Evolutionary conservation across 1,140 invertebrate species (phyloP).

Genomic region (Temnothorax longispinosus): DNA sequence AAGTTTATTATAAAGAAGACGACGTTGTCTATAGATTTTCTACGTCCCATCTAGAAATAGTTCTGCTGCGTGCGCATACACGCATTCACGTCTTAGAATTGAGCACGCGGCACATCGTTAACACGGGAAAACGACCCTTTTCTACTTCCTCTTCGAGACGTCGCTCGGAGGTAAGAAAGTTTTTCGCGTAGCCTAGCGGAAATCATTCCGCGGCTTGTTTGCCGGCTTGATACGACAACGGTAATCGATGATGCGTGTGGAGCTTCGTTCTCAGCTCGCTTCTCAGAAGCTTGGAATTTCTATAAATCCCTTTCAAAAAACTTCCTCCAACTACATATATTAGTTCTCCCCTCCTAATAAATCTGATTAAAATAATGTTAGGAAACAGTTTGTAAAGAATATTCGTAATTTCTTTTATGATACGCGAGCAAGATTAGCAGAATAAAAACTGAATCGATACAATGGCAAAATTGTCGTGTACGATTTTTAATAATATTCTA

Average conservation of each 20-base stretch:
- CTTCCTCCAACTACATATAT: background rate
- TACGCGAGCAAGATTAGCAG: background rate
- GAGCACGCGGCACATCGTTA: conserved; percentile 22
- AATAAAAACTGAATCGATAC: background rate
- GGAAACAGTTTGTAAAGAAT: background rate
- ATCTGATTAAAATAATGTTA: background rate
- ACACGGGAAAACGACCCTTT: background rate
- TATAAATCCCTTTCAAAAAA: background rate
- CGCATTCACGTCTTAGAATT: background rate
- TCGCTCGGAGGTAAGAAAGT: conserved; percentile 37
- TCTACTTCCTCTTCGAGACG: conserved; percentile 14
- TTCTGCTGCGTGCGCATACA: conserved; percentile 15
- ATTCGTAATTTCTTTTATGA: background rate
- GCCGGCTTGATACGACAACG: conserved; percentile 12
- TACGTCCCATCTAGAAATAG: background rate
- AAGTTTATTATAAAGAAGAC: too few species aligned
- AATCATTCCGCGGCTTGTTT: conserved; percentile 47
- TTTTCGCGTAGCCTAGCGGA: conserved; percentile 36
- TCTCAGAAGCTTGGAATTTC: conserved; percentile 7
- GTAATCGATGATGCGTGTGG: conserved; percentile 25
- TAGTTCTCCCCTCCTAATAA: background rate
- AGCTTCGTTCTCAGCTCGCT: background rate
- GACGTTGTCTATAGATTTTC: too few species aligned
- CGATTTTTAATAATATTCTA: background rate
- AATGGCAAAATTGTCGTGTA: background rate